Percentiles rank a stretch among this genome's conserved stretches.
Evolutionary conservation across 1,140 invertebrate species (phyloP).

Genomic region (Archegozetes longisetosus): DNA sequence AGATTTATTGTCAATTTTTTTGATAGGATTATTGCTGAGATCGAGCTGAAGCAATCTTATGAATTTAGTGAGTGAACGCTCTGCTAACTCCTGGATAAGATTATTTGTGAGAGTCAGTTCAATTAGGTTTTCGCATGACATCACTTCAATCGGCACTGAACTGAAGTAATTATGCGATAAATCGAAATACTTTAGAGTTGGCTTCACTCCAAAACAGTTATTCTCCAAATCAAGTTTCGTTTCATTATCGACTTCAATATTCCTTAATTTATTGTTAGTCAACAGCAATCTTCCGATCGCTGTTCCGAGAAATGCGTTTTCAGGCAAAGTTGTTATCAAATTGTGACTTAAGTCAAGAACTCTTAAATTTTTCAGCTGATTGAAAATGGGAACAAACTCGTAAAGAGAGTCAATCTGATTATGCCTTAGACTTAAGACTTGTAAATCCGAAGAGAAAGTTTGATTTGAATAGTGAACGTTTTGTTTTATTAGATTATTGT

Average conservation of each 20-base stretch:
- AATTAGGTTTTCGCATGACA: slow-evolving; percentile 2
- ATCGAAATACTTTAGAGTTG: slow-evolving; percentile 5
- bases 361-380: slow-evolving; percentile 48
- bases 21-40: slow-evolving; percentile 52
- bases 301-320: slow-evolving; percentile 17
- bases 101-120: slow-evolving; percentile 33
- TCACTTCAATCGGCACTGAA: slow-evolving; percentile 1
- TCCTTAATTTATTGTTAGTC: slow-evolving; percentile 17
- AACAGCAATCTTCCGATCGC: slow-evolving; percentile 17
- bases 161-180: slow-evolving; percentile 2
- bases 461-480: background rate
- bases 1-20: background rate
- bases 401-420: slow-evolving; percentile 37
- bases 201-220: slow-evolving; percentile 7
- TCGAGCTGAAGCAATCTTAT: slow-evolving; percentile 55
- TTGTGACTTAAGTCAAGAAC: slow-evolving; percentile 63
- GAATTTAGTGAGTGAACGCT: slow-evolving; percentile 48
- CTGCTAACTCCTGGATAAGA: slow-evolving; percentile 50
- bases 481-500: slow-evolving; percentile 47
- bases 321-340: slow-evolving; percentile 50
- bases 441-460: background rate
- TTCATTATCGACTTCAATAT: background rate
- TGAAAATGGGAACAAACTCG: slow-evolving; percentile 36
- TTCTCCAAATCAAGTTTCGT: background rate
- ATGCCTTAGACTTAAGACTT: slow-evolving; percentile 1